Base-by-base conservation (phyloP, 2,113 vertebrate species). In the Hypocryptadius cinnamomeus region DNA sequence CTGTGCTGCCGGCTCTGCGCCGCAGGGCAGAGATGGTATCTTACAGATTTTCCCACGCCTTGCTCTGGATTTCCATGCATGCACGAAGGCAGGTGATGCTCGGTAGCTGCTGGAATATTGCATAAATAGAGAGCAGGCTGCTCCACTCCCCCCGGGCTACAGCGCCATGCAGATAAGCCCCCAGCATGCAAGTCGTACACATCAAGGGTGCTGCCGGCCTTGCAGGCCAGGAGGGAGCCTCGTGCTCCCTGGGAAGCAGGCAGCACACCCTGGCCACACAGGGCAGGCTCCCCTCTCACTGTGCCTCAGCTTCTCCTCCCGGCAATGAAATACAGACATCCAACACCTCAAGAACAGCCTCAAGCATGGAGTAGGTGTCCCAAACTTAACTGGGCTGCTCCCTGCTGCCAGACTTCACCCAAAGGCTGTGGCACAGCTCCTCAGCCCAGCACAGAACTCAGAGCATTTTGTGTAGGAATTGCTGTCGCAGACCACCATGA, bases 11-110 rank as follows among this genome's bases (percentile, higher is more conserved):
- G 1, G 73, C 5, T 2, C 4, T 37, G 84, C 33, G 54, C 91
- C 0, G 1, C 5, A 6, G 47, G 78, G 81, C 8, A 91, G 54
- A 95, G 94, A 95, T 96, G 78, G 61, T 96, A 96, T 96, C 95
- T 93, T 3, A n/a, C 57, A 87, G 89, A 79, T 39, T 94, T 94
- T 96, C 95, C 92, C 96, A 96, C 6, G 71, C 65, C 57, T 71
- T 1, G 0, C 18, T 85, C 42, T 71, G 56, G 60, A 42, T 90
- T 78, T 87, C 72, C 40, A 16, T 79, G 63, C 10, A 5, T 4
- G 14, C 64, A 70, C 0, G 2, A 45, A 73, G 47, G 89, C 91
- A 85, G 91, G 94, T 59, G 89, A 87, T 91, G 94, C 85, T 92
- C 6, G 0, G 81, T 45, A 79, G 87, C 68, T 77, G 81, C 77